Evolutionary conservation across 2,113 vertebrate genomes (phyloP), one percentile per base, ranked within the genome.

Genomic region (Hypomesus transpacificus): DNA sequence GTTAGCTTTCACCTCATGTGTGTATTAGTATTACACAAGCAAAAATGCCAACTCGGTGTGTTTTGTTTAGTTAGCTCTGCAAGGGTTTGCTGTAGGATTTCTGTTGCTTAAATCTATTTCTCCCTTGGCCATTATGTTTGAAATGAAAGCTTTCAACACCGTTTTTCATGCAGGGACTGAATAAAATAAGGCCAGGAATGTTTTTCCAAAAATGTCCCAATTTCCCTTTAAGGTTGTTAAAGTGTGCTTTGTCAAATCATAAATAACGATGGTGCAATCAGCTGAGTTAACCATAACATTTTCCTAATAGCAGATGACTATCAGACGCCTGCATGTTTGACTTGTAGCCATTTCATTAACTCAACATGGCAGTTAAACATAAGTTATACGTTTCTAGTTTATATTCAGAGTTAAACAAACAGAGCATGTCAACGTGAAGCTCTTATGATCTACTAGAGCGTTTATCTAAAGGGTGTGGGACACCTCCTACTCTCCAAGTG

Each of bases 1-100:
- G 21, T 61, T 81, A 66, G 46, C 73, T 85, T 84, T 82, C 82
- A 85, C 82, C 83, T 88, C 76, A 77, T 77, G 34, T 80, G 78
- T 63, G 56, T 65, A 66, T 24, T 70, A 62, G 73, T 66, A 16
- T 71, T 77, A 68, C 83, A 83, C 71, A 73, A 60, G 75, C 79
- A 75, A 72, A 67, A 60, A 77, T 21, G 22, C 53, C 60, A 3
- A 22, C 18, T 71, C 17, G 6, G 54, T 82, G 69, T 78, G 71
- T 62, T 80, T 80, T 83, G 64, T 62, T 26, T 53, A 26, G 39
- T 20, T 67, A 31, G 17, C 53, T 66, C 52, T 16, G 39, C 14
- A 21, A 4, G 46, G 34, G 13, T 54, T 68, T 70, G 66, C 57
- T 61, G 24, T 17, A 26, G 34, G 69, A n/a, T 16, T 3, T 34